Conservation (phyloP, 2,797 vertebrate genomes). For the Buphagus erythrorhynchus region DNA sequence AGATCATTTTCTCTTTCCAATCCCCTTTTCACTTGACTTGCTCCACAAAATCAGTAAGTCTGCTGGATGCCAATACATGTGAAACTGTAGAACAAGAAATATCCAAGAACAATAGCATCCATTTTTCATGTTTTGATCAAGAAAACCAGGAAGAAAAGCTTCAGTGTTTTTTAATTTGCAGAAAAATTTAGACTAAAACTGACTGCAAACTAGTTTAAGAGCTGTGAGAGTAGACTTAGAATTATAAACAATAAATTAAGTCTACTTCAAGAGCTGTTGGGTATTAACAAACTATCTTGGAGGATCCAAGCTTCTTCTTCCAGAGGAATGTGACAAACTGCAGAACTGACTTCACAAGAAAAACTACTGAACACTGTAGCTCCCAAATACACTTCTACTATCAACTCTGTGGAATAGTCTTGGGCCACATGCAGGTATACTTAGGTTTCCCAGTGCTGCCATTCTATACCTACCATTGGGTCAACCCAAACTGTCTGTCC, state of each 20-base stretch:
- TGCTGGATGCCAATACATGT: neutral
- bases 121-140: neutral
- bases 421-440: fast-evolving
- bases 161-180: neutral
- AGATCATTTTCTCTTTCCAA: neutral
- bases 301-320: neutral
- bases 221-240: neutral
- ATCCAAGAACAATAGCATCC: neutral
- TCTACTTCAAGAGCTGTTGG: neutral
- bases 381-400: neutral
- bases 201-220: fast-evolving
- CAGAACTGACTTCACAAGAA: neutral
- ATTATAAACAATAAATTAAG: neutral
- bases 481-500: slow-evolving; percentile 90
- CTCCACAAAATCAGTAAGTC: neutral
- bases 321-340: neutral
- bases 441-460: neutral
- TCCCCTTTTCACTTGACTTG: neutral
- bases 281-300: neutral
- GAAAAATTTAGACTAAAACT: neutral
- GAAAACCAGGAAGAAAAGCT: neutral
- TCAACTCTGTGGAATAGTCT: neutral
- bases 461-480: slow-evolving; percentile 83
- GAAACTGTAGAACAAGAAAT: neutral
- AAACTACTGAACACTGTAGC: neutral